phyloP scores from a whole-genome alignment of 2,113 vertebrate genomes.

The Lynx canadensis region DNA sequence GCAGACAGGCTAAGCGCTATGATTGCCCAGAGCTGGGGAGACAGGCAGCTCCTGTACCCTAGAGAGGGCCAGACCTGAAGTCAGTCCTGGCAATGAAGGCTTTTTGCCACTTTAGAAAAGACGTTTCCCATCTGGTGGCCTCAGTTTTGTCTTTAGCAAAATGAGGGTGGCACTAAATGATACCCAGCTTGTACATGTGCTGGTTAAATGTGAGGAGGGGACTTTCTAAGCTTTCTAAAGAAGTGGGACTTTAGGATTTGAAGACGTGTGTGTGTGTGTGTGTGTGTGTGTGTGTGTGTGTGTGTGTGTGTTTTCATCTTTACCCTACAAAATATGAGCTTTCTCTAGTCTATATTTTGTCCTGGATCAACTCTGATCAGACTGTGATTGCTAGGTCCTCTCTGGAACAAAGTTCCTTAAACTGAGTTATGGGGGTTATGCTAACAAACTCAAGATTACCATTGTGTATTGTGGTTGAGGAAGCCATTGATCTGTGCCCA shows the following conservation, averaged over 20 bases:
- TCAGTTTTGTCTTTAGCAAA: slow-evolving; percentile 19
- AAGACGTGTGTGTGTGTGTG: background rate
- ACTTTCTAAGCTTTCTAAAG: background rate
- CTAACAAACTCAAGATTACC: background rate
- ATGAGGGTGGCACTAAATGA: background rate
- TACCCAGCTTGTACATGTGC: background rate
- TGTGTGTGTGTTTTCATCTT: background rate
- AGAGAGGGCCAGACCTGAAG: background rate
- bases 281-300: background rate
- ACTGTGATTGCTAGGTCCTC: background rate
- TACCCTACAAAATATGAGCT: background rate
- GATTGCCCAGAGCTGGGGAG: background rate
- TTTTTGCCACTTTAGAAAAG: background rate
- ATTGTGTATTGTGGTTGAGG: background rate
- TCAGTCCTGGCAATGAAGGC: background rate
- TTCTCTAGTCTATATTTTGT: background rate
- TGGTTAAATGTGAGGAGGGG: background rate
- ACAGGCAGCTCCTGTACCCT: background rate
- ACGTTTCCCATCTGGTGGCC: background rate
- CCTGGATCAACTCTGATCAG: background rate
- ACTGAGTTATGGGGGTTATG: background rate
- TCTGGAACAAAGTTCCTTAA: background rate
- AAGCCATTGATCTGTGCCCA: background rate
- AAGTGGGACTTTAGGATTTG: background rate
- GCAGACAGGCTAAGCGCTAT: background rate